A percentile compares a stretch with the other conserved stretches of the same genome.
These are phyloP conservation scores for Sitophilus oryzae DNA, from an alignment of 1,140 invertebrate species.

Conservation along the genomic window DNA sequence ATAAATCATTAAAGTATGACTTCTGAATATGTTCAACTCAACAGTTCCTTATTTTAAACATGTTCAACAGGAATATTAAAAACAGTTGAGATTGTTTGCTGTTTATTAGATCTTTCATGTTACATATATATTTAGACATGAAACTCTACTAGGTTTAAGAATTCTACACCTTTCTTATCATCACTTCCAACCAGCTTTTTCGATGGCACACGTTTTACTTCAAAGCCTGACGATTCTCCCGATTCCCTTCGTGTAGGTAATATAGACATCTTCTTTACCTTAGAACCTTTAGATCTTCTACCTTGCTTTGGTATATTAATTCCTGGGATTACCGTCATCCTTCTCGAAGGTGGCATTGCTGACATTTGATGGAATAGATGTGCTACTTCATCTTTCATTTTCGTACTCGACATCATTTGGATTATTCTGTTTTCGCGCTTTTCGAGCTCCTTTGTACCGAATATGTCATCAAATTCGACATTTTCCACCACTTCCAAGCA, in stretches of 20 bases:
- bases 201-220: neutral
- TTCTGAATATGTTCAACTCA: too few relatives aligned
- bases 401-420: conserved; percentile 31
- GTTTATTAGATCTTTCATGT: too few relatives aligned
- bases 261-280: neutral
- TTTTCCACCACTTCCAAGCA: conserved; percentile 33
- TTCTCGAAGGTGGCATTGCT: conserved; percentile 35
- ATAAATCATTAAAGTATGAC: too few relatives aligned
- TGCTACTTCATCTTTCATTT: conserved; percentile 38
- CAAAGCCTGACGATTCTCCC: neutral
- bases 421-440: conserved; percentile 39
- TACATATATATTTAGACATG: neutral
- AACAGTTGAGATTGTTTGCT: too few relatives aligned
- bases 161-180: neutral
- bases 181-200: neutral
- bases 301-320: conserved; percentile 1
- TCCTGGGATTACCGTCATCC: conserved; percentile 42
- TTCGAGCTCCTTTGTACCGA: conserved; percentile 34
- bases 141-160: neutral
- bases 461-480: conserved; percentile 35
- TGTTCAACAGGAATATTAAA: too few relatives aligned
- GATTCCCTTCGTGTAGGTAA: neutral
- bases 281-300: neutral
- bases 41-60: too few relatives aligned
- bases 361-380: conserved; percentile 40